Conservation (phyloP, 30 jellyfish, hydroid and myxozoan species). For the Turritopsis rubra region DNA sequence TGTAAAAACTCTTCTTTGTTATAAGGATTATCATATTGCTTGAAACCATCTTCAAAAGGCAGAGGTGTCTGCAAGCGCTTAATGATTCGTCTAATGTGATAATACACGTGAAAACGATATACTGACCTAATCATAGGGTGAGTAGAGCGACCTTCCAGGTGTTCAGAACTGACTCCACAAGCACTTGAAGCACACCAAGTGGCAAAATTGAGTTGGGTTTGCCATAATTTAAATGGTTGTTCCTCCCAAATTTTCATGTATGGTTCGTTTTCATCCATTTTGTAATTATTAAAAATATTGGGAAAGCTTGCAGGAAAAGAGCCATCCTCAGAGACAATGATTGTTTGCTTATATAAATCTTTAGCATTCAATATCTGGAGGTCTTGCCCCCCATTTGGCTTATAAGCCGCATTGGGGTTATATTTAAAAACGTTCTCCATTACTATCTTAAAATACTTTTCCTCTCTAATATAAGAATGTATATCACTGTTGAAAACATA, state of each 20-base stretch:
- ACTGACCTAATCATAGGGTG: no score
- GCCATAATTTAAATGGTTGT: background rate
- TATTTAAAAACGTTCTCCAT: background rate
- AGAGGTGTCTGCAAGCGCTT: no score
- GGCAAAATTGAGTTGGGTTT: constrained; percentile 4
- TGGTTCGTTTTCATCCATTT: background rate
- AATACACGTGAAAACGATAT: no score
- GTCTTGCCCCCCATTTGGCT: background rate
- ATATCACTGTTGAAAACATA: background rate
- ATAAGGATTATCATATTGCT: no score
- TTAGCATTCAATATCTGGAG: background rate
- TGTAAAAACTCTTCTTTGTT: no score
- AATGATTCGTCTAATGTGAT: no score
- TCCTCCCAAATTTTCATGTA: background rate
- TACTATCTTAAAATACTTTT: background rate
- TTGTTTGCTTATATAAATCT: background rate
- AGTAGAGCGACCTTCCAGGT: no score
- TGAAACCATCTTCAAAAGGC: no score
- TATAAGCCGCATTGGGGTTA: background rate
- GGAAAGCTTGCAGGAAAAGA: background rate
- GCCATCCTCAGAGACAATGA: background rate
- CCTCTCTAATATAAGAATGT: background rate
- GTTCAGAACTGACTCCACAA: no score
- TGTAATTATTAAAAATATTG: no score
- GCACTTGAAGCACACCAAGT: constrained; percentile 13